Conservation (phyloP, 2,888 invertebrate species). For the Watsonalla binaria region DNA sequence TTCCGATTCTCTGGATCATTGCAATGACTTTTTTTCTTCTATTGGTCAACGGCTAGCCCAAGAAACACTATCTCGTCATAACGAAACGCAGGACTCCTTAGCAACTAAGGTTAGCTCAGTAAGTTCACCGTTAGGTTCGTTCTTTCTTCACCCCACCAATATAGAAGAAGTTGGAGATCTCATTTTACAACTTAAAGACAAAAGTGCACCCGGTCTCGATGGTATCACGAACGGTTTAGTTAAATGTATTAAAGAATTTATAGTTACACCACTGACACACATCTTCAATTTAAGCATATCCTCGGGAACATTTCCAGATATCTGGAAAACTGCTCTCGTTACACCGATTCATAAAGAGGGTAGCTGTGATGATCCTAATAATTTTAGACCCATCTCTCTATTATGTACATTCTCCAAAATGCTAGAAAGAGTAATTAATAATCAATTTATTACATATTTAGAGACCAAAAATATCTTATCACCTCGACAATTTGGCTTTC, state of each 20-base stretch:
- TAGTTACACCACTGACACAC: not conserved
- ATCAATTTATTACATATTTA: not conserved
- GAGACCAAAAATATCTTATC: not conserved
- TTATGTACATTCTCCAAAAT: not conserved
- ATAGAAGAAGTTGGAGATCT: no score
- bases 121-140: no score
- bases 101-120: no score
- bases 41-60: not conserved
- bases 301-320: not conserved
- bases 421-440: not conserved
- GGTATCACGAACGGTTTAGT: not conserved
- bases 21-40: not conserved
- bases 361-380: not conserved
- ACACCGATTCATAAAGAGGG: not conserved
- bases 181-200: no score
- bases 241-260: not conserved
- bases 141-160: no score
- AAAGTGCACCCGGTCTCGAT: not conserved
- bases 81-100: not conserved
- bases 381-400: not conserved
- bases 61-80: not conserved
- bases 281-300: not conserved
- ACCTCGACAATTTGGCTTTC: not conserved
- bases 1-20: not conserved
- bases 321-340: not conserved